Conservation (phyloP, 2,113 vertebrate genomes). For the Dipodomys spectabilis region DNA sequence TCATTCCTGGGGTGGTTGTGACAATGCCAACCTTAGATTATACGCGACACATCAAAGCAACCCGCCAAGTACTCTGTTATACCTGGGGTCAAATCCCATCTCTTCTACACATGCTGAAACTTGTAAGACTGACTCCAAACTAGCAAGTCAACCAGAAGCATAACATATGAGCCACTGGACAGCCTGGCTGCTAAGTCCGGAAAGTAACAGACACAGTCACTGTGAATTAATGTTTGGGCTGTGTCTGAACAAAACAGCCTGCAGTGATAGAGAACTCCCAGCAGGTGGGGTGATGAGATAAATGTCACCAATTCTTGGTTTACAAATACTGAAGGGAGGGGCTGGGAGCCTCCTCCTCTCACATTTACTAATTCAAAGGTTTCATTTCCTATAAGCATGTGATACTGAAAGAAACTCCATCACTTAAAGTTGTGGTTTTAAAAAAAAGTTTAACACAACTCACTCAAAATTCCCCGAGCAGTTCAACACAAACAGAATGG, state of each 20-base stretch:
- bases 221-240: background rate
- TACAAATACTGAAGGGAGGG: too few species aligned
- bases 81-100: background rate
- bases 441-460: background rate
- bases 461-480: background rate
- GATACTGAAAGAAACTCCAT: background rate
- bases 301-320: too few species aligned
- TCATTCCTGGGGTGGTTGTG: background rate
- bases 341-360: background rate
- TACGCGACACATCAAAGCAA: background rate
- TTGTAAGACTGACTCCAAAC: background rate
- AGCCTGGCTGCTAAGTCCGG: background rate
- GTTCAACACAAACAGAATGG: background rate
- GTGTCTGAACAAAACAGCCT: background rate
- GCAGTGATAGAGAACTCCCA: constrained; percentile 62
- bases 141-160: background rate
- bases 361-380: constrained; percentile 12
- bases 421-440: background rate
- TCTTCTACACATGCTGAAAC: background rate
- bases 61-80: background rate
- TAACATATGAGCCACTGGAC: background rate
- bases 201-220: background rate
- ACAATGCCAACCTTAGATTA: constrained; percentile 31
- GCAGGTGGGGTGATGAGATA: constrained; percentile 60
- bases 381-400: constrained; percentile 23